A percentile compares a stretch with the other conserved stretches of the same genome.
Conservation (phyloP, 2,888 invertebrate genomes). For the Hoplodrina ambigua region DNA sequence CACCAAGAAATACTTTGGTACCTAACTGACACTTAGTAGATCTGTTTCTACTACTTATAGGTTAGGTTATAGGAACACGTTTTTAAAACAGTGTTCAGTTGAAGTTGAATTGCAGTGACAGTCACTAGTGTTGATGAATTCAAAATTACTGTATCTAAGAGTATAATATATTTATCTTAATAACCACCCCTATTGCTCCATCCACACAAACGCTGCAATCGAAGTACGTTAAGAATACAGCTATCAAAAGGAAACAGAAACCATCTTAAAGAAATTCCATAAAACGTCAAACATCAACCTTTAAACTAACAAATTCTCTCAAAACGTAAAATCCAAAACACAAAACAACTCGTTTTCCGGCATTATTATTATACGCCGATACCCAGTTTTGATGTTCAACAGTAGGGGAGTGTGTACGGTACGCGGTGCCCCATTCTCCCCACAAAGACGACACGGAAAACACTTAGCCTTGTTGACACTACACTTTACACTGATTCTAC, state of each 20-base stretch:
- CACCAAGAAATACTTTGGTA: no score
- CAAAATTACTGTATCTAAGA: no score
- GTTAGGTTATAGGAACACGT: no score
- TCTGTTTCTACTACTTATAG: no score
- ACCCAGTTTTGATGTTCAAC: conserved; percentile 44
- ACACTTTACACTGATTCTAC: conserved; percentile 86
- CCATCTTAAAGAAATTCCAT: background rate
- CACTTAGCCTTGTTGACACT: conserved; percentile 90
- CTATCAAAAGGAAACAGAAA: background rate
- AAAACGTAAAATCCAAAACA: conserved; percentile 26
- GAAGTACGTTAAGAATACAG: no score
- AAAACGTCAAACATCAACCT: background rate
- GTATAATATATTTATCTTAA: no score
- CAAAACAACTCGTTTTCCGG: conserved; percentile 6
- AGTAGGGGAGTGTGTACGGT: conserved; percentile 46
- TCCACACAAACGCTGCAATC: no score
- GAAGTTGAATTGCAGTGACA: no score
- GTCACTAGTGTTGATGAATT: no score
- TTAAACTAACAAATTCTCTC: background rate
- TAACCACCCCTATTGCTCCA: no score
- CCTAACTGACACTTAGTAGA: no score
- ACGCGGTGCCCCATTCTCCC: conserved; percentile 69
- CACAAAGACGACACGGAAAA: conserved; percentile 87
- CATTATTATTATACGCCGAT: conserved; percentile 39
- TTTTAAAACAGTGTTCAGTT: no score